Conservation (phyloP, 2,888 invertebrate genomes). For the Eupsilia transversa region DNA sequence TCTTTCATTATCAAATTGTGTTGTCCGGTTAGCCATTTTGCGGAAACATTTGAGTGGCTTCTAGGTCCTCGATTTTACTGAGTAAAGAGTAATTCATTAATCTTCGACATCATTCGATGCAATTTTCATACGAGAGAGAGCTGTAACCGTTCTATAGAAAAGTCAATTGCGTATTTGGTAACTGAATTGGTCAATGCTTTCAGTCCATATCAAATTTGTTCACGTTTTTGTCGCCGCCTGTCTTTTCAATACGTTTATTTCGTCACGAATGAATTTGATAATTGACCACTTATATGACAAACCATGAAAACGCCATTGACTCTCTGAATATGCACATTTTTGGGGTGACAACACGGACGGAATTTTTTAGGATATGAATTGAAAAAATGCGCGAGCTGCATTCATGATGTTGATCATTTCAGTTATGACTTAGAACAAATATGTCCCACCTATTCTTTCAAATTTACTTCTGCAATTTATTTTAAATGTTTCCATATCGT, state of each 20-base stretch:
- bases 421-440: neutral
- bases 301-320: slow-evolving; percentile 39
- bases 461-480: neutral
- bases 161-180: slow-evolving; percentile 55
- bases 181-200: slow-evolving; percentile 63
- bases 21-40: neutral
- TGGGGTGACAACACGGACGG: slow-evolving; percentile 6
- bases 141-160: slow-evolving; percentile 51
- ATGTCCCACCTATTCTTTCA: neutral
- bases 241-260: slow-evolving; percentile 59
- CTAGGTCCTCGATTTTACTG: neutral
- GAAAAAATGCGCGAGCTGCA: slow-evolving; percentile 7
- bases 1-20: neutral
- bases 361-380: slow-evolving; percentile 18
- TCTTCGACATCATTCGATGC: slow-evolving; percentile 19
- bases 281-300: slow-evolving; percentile 58
- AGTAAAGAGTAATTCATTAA: slow-evolving; percentile 9
- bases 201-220: slow-evolving; percentile 49
- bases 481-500: no score
- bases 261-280: slow-evolving; percentile 50
- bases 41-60: neutral
- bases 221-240: slow-evolving; percentile 48
- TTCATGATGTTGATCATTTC: slow-evolving; percentile 8
- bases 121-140: slow-evolving; percentile 40
- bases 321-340: slow-evolving; percentile 26